Conservation (phyloP, 2,797 vertebrate species). For the Sebastes minor region DNA sequence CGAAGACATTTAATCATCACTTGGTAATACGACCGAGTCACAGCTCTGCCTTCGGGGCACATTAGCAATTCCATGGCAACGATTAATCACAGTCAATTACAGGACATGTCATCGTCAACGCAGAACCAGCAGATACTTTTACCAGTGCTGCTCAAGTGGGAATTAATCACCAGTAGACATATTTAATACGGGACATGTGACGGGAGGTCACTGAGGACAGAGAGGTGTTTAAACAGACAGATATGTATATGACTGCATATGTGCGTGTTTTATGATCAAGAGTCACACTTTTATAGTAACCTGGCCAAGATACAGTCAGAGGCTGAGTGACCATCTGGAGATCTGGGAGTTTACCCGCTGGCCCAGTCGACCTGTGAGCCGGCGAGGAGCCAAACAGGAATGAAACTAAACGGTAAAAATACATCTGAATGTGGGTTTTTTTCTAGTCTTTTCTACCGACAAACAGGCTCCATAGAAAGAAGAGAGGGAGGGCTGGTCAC, state of each 20-base stretch:
- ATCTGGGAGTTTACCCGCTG: not conserved
- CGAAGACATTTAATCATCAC: constrained; percentile 67
- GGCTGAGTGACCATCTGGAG: constrained; percentile 30
- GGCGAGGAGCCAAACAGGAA: not conserved
- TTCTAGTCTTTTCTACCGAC: not conserved
- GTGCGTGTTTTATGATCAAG: not conserved
- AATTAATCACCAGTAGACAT: constrained; percentile 51
- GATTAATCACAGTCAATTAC: constrained; percentile 76
- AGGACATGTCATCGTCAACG: constrained; percentile 60
- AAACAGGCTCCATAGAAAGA: not conserved
- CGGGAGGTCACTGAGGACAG: too few species aligned
- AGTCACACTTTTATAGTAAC: constrained; percentile 8
- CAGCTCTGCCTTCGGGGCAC: constrained; percentile 60
- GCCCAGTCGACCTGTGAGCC: not conserved
- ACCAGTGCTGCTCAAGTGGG: constrained; percentile 42
- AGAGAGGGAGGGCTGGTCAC: not conserved
- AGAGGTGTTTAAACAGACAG: too few species aligned
- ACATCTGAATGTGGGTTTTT: not conserved
- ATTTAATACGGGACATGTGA: constrained; percentile 17
- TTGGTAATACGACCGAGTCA: constrained; percentile 55
- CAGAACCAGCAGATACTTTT: constrained; percentile 41
- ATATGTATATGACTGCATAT: too few species aligned
- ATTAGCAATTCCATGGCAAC: constrained; percentile 66
- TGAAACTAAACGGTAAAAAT: constrained; percentile 16
- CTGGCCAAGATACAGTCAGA: not conserved